Evolutionary conservation across 2,797 vertebrate species (phyloP).

Genomic region (Muscicapa striata): DNA sequence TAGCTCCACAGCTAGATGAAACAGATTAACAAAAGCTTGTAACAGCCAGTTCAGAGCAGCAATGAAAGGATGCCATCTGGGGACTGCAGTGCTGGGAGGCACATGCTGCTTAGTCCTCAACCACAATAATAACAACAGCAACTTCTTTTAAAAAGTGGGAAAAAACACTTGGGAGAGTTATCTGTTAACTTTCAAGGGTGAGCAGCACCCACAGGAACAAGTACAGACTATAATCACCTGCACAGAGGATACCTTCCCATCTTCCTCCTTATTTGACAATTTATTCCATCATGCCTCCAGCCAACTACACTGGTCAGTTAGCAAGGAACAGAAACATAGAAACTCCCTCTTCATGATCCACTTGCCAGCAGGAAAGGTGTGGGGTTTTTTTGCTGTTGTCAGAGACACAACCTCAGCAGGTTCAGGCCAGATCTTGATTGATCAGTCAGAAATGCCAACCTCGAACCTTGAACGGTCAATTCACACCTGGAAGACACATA

Average conservation of each 20-base stretch:
- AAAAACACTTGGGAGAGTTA: neutral
- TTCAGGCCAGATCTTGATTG: neutral
- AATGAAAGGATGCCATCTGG: neutral
- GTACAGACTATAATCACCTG: neutral
- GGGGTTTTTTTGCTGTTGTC: neutral
- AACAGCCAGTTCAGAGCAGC: neutral
- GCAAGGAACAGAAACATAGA: neutral
- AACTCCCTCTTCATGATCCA: neutral
- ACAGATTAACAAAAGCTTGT: neutral
- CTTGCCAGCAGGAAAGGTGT: neutral
- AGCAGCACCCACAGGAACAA: neutral
- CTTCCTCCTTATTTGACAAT: neutral
- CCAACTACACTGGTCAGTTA: neutral
- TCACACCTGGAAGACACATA: neutral
- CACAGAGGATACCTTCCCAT: neutral
- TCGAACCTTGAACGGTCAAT: accelerated
- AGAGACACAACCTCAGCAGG: neutral
- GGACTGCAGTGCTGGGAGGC: neutral
- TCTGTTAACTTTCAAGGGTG: neutral
- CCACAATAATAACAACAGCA: neutral
- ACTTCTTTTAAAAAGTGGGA: neutral
- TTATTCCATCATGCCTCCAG: neutral
- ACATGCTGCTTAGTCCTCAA: neutral
- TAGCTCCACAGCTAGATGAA: neutral
- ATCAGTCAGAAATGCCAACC: neutral